A percentile compares a stretch with the other conserved stretches of the same genome.
These are phyloP conservation scores for Drosophila nigromelanica DNA, from an alignment of 1,140 invertebrate species.

Conservation along the genomic window DNA sequence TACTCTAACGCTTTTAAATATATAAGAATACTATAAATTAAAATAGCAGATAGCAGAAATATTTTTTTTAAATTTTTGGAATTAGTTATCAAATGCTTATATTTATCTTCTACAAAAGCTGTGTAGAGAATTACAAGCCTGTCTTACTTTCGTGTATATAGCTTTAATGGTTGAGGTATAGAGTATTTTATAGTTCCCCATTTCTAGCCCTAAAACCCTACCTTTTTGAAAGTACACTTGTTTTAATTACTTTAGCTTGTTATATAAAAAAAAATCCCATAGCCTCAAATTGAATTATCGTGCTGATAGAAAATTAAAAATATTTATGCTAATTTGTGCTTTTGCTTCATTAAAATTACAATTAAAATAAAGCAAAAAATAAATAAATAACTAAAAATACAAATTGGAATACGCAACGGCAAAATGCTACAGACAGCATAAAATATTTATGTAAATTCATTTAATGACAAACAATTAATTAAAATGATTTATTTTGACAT, in stretches of 20 bases:
- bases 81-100: no score
- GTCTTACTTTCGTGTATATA: no score
- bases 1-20: no score
- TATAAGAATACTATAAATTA: no score
- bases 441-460: slow-evolving; percentile 80
- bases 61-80: no score
- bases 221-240: neutral
- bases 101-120: no score
- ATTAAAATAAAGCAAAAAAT: slow-evolving; percentile 39
- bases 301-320: slow-evolving; percentile 55
- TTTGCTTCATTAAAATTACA: slow-evolving; percentile 71
- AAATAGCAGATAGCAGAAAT: no score
- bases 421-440: slow-evolving; percentile 39
- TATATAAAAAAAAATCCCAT: neutral
- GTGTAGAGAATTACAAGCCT: no score
- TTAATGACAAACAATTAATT: slow-evolving; percentile 82
- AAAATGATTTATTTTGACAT: slow-evolving; percentile 72
- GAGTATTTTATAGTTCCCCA: slow-evolving; percentile 2
- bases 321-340: slow-evolving; percentile 72
- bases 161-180: no score
- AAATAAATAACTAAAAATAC: slow-evolving; percentile 15
- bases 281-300: slow-evolving; percentile 40
- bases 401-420: slow-evolving; percentile 21
- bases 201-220: neutral
- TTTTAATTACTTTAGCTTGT: slow-evolving; percentile 12